Evolutionary conservation across 2,797 vertebrate species (phyloP).

Genomic region (Sus cebifrons): DNA sequence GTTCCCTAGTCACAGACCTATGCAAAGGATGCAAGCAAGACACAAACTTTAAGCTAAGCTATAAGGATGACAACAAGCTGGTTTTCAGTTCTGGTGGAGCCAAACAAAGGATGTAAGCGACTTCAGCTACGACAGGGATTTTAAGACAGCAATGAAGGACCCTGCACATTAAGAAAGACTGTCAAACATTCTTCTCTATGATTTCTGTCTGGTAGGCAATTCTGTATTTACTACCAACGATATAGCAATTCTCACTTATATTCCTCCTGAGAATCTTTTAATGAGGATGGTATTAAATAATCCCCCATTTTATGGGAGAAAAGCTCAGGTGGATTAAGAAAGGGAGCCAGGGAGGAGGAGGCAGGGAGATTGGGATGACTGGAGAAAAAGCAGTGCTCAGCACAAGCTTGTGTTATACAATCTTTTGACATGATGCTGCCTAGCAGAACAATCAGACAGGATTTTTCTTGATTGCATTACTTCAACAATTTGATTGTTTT

Average conservation of each 20-base stretch:
- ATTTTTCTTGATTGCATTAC: no score
- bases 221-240: neutral
- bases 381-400: no score
- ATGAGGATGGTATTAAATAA: neutral
- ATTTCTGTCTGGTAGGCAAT: neutral
- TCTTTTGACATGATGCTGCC: no score
- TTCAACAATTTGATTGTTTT: neutral
- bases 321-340: neutral
- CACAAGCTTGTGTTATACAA: no score
- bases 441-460: no score
- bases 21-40: neutral
- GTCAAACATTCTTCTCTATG: neutral
- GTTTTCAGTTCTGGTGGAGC: neutral
- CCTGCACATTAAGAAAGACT: neutral
- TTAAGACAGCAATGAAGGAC: constrained; percentile 27
- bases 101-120: neutral
- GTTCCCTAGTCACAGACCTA: neutral
- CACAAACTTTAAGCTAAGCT: neutral
- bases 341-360: no score
- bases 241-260: constrained; percentile 12
- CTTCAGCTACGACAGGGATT: neutral
- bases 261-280: neutral
- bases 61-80: neutral
- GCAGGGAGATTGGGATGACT: no score
- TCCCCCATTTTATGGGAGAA: neutral